These are phyloP conservation scores for Pseudorasbora parva DNA, from an alignment of 2,113 vertebrate species.

Conservation along the genomic window DNA sequence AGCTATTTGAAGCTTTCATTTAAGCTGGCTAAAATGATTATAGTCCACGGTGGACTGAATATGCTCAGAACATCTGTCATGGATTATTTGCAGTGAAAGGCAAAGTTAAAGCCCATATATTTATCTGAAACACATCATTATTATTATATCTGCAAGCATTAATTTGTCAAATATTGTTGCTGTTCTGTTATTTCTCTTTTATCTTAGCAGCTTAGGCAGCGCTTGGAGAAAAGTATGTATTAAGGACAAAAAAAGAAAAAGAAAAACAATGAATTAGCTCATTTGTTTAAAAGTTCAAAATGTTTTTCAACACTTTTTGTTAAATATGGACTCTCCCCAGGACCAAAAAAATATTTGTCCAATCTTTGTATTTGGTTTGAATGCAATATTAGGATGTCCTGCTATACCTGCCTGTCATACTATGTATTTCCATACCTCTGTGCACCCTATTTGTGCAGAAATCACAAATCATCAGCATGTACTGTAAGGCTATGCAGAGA, in stretches of 20 bases:
- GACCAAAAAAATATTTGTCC: no score
- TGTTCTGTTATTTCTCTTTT: conserved; percentile 23
- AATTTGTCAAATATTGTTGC: conserved; percentile 9
- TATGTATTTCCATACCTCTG: no score
- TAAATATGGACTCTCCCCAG: no score
- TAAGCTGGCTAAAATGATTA: conserved; percentile 62
- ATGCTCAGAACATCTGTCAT: conserved; percentile 57
- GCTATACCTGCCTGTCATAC: no score
- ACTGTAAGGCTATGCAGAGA: no score
- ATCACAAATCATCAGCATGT: no score
- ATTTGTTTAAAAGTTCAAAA: neutral
- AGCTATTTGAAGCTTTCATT: conserved; percentile 55
- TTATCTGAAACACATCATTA: neutral
- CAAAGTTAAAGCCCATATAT: conserved; percentile 22
- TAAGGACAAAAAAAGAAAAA: no score
- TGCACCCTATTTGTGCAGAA: no score
- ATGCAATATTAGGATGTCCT: no score
- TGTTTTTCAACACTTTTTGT: no score
- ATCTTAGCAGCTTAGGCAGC: conserved; percentile 18
- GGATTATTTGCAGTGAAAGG: conserved; percentile 38
- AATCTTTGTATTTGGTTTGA: no score
- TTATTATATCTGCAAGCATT: conserved; percentile 1
- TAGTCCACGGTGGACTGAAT: conserved; percentile 47
- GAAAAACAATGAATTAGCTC: no score
- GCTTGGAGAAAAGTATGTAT: neutral